phyloP scores from a whole-genome alignment of 2,113 vertebrate species.

The Leptobrachium ailaonicum region DNA sequence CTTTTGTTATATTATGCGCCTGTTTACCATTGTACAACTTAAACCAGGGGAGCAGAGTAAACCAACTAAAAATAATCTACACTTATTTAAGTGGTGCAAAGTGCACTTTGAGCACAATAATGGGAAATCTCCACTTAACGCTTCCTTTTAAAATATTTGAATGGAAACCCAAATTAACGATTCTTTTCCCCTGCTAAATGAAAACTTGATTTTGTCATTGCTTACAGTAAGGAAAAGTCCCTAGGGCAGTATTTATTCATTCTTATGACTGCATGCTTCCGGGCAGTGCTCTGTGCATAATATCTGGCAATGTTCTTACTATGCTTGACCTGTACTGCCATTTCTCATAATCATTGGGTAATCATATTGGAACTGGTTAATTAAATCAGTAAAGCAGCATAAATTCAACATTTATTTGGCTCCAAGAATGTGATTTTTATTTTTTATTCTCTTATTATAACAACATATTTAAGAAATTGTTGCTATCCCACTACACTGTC shows the following conservation, averaged over 20 bases:
- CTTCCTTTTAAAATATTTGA: neutral
- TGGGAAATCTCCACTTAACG: neutral
- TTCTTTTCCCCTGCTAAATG: neutral
- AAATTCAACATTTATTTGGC: neutral
- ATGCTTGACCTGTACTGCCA: neutral
- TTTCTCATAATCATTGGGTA: neutral
- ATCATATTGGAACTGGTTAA: neutral
- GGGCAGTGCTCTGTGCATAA: neutral
- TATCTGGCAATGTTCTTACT: neutral
- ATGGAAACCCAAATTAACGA: neutral
- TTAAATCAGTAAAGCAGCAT: too few relatives aligned
- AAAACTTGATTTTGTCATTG: neutral
- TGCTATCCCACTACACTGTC: neutral
- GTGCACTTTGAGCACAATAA: neutral
- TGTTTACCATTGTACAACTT: neutral
- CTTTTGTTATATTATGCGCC: too few relatives aligned
- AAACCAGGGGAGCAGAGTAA: neutral
- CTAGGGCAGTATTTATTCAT: neutral
- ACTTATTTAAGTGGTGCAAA: neutral
- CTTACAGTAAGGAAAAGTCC: neutral
- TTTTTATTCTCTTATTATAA: neutral
- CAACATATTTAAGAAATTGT: neutral
- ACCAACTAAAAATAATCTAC: neutral
- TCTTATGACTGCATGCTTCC: conserved; percentile 1
- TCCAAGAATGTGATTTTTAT: neutral